Evolutionary conservation across 2,797 vertebrate genomes (phyloP).

Genomic region (Sus cebifrons): DNA sequence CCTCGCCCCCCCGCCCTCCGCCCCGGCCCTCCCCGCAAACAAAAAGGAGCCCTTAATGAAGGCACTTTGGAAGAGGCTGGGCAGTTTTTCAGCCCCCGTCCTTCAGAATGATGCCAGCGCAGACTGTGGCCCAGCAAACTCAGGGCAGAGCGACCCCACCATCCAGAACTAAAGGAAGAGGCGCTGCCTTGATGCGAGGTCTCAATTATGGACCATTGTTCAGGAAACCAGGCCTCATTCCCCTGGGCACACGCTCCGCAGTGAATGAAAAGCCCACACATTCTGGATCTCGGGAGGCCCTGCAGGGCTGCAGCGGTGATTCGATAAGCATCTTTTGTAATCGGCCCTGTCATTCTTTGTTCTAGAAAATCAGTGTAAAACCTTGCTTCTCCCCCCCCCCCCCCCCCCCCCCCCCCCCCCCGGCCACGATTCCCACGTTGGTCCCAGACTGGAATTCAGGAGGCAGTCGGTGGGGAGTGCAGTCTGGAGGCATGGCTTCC

Average conservation of each 20-base stretch:
- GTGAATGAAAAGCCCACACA: rapidly evolving
- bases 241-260: rapidly evolving
- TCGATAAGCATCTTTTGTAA: not conserved
- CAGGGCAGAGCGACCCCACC: rapidly evolving
- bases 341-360: not conserved
- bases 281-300: not conserved
- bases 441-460: rapidly evolving
- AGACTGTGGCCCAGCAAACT: rapidly evolving
- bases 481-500: not conserved
- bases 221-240: rapidly evolving
- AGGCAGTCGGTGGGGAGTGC: rapidly evolving
- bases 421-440: rapidly evolving
- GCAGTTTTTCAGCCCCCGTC: rapidly evolving
- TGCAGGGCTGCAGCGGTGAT: not conserved
- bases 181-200: not conserved
- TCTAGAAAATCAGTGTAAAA: not conserved
- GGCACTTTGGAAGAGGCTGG: rapidly evolving
- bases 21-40: rapidly evolving
- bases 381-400: rapidly evolving
- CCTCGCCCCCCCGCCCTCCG: rapidly evolving
- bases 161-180: not conserved
- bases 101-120: rapidly evolving
- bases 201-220: not conserved
- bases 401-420: rapidly evolving
- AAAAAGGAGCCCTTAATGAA: rapidly evolving